A percentile compares a stretch with the other conserved stretches of the same genome.
Evolutionary conservation across 2,888 invertebrate genomes (phyloP).

Genomic region (Steromphala cineraria): DNA sequence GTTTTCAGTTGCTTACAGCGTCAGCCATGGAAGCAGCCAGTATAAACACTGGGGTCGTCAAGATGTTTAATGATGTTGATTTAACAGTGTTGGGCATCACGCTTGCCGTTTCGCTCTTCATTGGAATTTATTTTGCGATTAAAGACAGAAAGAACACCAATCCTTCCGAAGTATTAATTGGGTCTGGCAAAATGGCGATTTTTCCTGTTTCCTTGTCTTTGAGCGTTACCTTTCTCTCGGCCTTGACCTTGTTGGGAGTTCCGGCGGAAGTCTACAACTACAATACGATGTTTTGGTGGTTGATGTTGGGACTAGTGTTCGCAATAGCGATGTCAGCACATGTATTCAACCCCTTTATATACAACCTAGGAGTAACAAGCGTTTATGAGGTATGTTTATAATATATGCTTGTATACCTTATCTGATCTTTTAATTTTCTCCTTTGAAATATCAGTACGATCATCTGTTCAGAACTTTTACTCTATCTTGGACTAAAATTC

Average conservation of each 20-base stretch:
- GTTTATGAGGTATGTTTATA: conserved; percentile 35
- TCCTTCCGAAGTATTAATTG: conserved; percentile 70
- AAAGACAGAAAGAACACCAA: conserved; percentile 78
- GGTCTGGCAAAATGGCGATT: conserved; percentile 66
- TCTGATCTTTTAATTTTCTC: no score
- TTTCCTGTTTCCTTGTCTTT: conserved; percentile 72
- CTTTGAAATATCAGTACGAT: no score
- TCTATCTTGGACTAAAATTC: no score
- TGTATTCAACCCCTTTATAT: conserved; percentile 44
- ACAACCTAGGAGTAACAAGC: conserved; percentile 39
- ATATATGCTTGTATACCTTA: no score
- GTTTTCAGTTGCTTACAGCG: neutral
- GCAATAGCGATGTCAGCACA: conserved; percentile 46
- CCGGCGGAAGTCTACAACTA: conserved; percentile 54
- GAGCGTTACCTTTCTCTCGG: conserved; percentile 62
- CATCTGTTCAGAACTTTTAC: no score
- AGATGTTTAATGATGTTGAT: conserved; percentile 31
- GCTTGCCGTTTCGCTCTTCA: conserved; percentile 36
- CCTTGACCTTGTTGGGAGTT: conserved; percentile 48
- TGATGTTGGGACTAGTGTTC: conserved; percentile 43
- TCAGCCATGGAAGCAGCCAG: conserved; percentile 23
- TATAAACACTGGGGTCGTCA: conserved; percentile 33
- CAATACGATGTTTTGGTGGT: conserved; percentile 45
- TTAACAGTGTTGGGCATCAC: conserved; percentile 41
- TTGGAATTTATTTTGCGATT: conserved; percentile 76